phyloP scores from a whole-genome alignment of 1,140 invertebrate genomes.

The Aphidius gifuensis region DNA sequence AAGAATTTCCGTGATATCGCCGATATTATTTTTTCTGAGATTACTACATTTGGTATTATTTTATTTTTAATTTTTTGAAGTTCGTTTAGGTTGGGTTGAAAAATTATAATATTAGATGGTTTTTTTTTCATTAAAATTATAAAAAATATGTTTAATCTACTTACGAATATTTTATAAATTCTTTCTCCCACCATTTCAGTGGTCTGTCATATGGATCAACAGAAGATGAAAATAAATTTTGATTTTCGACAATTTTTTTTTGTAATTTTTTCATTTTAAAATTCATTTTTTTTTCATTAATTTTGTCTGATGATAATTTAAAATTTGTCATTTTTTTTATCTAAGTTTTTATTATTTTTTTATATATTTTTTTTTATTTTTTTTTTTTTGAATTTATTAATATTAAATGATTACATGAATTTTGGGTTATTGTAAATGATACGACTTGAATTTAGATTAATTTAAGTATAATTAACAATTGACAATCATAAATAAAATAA shows the following conservation, averaged over 20 bases:
- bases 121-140: neutral
- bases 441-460: too few species aligned
- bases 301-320: too few species aligned
- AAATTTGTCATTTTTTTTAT: too few species aligned
- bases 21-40: neutral
- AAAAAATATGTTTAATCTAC: conserved; percentile 18
- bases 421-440: too few species aligned
- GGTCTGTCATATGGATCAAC: conserved; percentile 33
- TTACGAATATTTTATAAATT: conserved; percentile 42
- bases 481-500: neutral
- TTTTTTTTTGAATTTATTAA: too few species aligned
- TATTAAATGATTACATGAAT: too few species aligned
- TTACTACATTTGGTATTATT: neutral
- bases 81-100: neutral
- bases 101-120: too few species aligned
- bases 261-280: conserved; percentile 3
- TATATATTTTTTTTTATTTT: too few species aligned
- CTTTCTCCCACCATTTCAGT: conserved; percentile 37
- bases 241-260: conserved; percentile 17
- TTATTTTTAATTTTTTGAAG: too few species aligned
- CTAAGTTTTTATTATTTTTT: too few species aligned
- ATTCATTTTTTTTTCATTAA: neutral
- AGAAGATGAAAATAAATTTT: conserved; percentile 26
- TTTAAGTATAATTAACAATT: too few species aligned
- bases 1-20: too few species aligned